Evolutionary conservation across 2,888 invertebrate genomes (phyloP).

Genomic region (Heliconius ethilla): DNA sequence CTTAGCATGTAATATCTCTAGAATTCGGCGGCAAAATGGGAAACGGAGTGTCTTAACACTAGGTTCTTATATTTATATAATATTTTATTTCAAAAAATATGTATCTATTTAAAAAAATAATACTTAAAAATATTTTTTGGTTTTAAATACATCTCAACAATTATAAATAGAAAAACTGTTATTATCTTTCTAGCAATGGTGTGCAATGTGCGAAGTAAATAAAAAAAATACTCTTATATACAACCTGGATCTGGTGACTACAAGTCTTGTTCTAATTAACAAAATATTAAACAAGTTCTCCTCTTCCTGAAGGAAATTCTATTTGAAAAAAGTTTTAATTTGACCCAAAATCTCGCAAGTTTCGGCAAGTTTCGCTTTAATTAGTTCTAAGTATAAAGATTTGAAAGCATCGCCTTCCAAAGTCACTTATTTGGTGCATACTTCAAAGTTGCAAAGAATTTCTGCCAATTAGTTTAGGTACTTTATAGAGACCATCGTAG

Average conservation of each 20-base stretch:
- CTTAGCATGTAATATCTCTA: no score
- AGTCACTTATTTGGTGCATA: slow-evolving; percentile 5
- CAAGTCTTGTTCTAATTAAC: slow-evolving; percentile 1
- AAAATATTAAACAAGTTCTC: slow-evolving; percentile 11
- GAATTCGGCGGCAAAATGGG: no score
- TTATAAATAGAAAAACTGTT: no score
- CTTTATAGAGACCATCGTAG: background rate
- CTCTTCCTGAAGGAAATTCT: background rate
- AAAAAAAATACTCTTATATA: background rate
- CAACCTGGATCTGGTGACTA: background rate
- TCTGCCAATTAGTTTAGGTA: background rate
- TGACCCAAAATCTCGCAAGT: slow-evolving; percentile 16
- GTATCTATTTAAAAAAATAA: no score
- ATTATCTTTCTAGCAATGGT: no score
- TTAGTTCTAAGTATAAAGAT: slow-evolving; percentile 32
- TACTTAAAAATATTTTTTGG: no score
- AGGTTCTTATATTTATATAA: no score
- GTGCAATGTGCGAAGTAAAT: background rate
- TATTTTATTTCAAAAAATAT: no score
- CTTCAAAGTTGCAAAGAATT: slow-evolving; percentile 4
- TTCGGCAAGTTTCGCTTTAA: slow-evolving; percentile 26
- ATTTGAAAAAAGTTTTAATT: slow-evolving; percentile 20
- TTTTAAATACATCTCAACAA: no score
- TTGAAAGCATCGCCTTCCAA: slow-evolving; percentile 16
- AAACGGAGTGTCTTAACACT: no score